Conservation (phyloP, 2,113 vertebrate species). For the Grus americana region DNA sequence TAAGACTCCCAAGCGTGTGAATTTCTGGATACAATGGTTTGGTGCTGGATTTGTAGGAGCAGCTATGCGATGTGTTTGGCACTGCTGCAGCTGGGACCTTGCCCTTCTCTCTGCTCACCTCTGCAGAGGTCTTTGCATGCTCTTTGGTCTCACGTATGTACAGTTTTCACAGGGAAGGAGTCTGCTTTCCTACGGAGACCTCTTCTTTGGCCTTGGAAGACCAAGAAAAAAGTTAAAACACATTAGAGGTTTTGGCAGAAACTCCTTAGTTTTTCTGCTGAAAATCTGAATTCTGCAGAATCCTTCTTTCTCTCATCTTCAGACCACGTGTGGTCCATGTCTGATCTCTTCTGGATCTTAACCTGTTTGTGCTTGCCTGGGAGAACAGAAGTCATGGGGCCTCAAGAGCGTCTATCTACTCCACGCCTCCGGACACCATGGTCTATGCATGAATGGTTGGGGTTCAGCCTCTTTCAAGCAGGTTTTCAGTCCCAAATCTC, state of each 20-base stretch:
- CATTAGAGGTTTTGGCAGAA: not conserved
- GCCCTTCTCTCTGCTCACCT: not conserved
- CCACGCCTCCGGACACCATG: rapidly evolving
- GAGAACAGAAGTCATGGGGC: not conserved
- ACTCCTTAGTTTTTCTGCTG: not conserved
- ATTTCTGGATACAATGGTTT: not conserved
- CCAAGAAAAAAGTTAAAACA: not conserved
- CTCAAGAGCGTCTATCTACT: not conserved
- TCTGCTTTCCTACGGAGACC: not conserved
- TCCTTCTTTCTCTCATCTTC: not conserved
- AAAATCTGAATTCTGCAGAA: not conserved
- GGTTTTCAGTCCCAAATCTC: not conserved
- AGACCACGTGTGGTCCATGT: not conserved
- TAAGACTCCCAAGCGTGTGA: rapidly evolving
- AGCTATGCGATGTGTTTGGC: not conserved
- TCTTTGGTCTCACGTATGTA: rapidly evolving
- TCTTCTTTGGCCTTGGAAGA: not conserved
- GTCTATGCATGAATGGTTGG: not conserved
- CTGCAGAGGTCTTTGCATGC: not conserved
- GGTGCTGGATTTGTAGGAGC: not conserved
- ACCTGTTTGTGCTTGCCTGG: not conserved
- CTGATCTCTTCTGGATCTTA: not conserved
- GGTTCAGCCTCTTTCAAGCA: not conserved
- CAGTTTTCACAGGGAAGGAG: not conserved
- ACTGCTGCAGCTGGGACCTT: not conserved